Percentiles rank a stretch among this genome's conserved stretches.
Conservation (phyloP, 2,797 vertebrate species). For the Champsocephalus esox region DNA sequence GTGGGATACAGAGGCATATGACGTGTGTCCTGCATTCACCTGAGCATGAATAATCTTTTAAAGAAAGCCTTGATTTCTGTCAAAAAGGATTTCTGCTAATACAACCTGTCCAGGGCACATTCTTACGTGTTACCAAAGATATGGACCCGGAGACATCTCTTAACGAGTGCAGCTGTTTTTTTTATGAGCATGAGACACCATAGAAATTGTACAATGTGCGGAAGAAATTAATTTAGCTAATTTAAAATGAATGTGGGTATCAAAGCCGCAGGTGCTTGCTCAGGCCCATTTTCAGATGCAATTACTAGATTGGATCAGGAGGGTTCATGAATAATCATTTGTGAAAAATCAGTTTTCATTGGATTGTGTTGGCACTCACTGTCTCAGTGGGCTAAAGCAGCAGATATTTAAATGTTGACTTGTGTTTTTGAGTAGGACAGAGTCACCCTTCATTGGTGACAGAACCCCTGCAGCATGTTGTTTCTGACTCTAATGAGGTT, state of each 20-base stretch:
- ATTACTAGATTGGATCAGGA: constrained; percentile 66
- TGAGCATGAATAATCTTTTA: not conserved
- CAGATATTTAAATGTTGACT: constrained; percentile 44
- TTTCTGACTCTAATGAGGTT: constrained; percentile 46
- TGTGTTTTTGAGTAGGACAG: constrained; percentile 50
- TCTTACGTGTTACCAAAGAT: not conserved
- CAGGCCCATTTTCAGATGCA: constrained; percentile 57
- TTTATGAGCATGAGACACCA: constrained; percentile 1
- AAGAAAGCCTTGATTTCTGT: not conserved
- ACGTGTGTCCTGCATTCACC: constrained; percentile 12
- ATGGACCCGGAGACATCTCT: not conserved
- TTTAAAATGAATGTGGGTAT: constrained; percentile 44
- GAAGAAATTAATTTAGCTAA: constrained; percentile 46
- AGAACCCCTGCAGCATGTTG: constrained; percentile 56
- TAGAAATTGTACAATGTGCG: constrained; percentile 25
- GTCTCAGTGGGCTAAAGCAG: constrained; percentile 39
- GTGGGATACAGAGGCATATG: not conserved
- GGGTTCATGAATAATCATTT: constrained; percentile 53
- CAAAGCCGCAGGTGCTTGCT: constrained; percentile 51
- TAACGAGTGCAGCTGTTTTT: not conserved
- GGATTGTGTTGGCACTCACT: constrained; percentile 42
- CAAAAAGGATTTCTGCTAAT: not conserved
- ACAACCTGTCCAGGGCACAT: not conserved
- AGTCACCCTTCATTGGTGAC: constrained; percentile 49
- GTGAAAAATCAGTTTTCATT: constrained; percentile 61